These are phyloP conservation scores for Psilopsiagon aurifrons DNA, from an alignment of 2,113 vertebrate genomes.

Conservation along the genomic window DNA sequence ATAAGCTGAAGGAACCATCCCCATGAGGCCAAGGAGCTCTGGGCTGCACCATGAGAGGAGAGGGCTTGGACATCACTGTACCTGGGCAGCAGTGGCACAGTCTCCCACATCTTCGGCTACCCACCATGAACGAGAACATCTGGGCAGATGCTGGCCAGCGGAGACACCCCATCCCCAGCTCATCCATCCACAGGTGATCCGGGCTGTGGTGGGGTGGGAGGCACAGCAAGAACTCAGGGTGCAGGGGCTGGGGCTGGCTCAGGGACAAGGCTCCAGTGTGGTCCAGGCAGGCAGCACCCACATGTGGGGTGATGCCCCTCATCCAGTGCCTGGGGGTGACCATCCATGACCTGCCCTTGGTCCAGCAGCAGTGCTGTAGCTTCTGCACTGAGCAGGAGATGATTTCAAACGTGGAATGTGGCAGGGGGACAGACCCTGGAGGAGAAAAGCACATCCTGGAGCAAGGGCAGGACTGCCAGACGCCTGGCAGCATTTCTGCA, in stretches of 20 bases:
- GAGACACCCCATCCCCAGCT: not conserved
- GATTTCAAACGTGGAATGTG: rapidly evolving
- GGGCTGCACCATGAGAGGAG: rapidly evolving
- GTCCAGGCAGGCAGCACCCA: not conserved
- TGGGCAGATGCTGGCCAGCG: rapidly evolving
- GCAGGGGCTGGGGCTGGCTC: not conserved
- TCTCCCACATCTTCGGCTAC: not conserved
- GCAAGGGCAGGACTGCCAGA: not conserved
- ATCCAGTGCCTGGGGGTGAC: rapidly evolving
- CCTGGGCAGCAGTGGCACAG: rapidly evolving
- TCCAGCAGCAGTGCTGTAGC: not conserved
- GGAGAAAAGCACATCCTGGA: not conserved
- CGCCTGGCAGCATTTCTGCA: not conserved
- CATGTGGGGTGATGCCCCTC: rapidly evolving
- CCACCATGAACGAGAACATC: not conserved
- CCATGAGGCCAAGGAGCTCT: not conserved
- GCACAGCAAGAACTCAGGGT: rapidly evolving
- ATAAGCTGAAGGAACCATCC: not conserved
- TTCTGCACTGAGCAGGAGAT: not conserved
- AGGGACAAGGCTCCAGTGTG: not conserved
- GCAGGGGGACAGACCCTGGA: not conserved
- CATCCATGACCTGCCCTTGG: rapidly evolving
- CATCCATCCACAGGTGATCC: not conserved
- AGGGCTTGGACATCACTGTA: not conserved
- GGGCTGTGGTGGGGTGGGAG: rapidly evolving